Evolutionary conservation across 1,140 invertebrate species (phyloP).

Genomic region (Drosophila auraria): DNA sequence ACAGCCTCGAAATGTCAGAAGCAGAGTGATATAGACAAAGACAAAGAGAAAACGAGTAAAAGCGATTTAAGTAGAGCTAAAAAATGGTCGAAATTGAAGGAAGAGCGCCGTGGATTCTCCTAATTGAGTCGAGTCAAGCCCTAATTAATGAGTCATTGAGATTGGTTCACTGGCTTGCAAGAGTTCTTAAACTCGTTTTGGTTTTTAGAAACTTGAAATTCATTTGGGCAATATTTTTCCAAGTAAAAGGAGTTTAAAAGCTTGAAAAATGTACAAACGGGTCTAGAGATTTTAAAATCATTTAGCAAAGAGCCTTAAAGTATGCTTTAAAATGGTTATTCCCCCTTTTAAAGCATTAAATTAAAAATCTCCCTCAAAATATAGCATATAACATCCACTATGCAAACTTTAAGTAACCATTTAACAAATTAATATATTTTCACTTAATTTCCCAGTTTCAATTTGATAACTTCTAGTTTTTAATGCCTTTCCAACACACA

Average conservation of each 20-base stretch:
- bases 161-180: constrained; percentile 2
- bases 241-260: neutral
- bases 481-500: constrained; percentile 21
- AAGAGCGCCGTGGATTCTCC: constrained; percentile 11
- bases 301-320: neutral
- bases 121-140: constrained; percentile 47
- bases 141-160: constrained; percentile 35
- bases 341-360: neutral
- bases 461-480: constrained; percentile 5
- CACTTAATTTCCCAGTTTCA: neutral
- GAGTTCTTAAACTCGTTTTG: neutral
- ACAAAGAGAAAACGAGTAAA: constrained; percentile 1
- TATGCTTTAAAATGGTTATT: neutral
- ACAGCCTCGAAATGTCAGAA: constrained; percentile 20
- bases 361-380: neutral
- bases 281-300: neutral
- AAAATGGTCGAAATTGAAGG: constrained; percentile 13
- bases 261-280: neutral
- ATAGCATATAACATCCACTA: neutral
- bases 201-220: neutral
- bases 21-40: neutral
- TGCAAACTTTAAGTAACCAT: neutral
- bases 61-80: constrained; percentile 26
- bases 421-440: neutral
- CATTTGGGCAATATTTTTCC: neutral